These are phyloP conservation scores for Anas platyrhynchos DNA, from an alignment of 2,113 vertebrate species.

Conservation along the genomic window DNA sequence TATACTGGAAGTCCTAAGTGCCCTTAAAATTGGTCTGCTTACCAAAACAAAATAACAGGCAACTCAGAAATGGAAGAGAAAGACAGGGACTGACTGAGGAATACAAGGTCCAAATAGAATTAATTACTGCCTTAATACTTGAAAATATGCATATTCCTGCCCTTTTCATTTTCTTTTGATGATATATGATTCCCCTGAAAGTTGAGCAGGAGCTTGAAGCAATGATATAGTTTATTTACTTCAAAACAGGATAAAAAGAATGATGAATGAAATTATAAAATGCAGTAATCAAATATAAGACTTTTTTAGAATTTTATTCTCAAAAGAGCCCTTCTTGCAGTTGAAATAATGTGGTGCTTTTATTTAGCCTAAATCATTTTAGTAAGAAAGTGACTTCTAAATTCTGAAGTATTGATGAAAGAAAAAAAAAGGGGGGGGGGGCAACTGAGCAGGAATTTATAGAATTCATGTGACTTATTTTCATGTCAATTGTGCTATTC, in stretches of 20 bases:
- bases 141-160: not conserved
- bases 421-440: not conserved
- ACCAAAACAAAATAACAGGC: not conserved
- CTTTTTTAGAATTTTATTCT: not conserved
- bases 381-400: not conserved
- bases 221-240: not conserved
- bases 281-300: not conserved
- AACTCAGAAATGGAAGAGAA: not conserved
- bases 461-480: not conserved
- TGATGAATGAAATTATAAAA: not conserved
- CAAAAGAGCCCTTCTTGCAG: not conserved
- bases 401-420: not conserved
- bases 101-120: not conserved
- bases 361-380: slow-evolving; percentile 33
- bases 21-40: not conserved
- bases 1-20: not conserved
- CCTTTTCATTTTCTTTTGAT: not conserved
- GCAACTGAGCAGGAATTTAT: not conserved
- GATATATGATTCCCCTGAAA: not conserved
- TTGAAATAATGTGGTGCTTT: not conserved
- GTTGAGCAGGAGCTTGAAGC: not conserved
- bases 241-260: not conserved
- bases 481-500: not conserved
- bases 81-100: not conserved
- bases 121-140: not conserved